phyloP scores from a whole-genome alignment of 2,888 invertebrate species.

The Pristionchus arcanus region DNA sequence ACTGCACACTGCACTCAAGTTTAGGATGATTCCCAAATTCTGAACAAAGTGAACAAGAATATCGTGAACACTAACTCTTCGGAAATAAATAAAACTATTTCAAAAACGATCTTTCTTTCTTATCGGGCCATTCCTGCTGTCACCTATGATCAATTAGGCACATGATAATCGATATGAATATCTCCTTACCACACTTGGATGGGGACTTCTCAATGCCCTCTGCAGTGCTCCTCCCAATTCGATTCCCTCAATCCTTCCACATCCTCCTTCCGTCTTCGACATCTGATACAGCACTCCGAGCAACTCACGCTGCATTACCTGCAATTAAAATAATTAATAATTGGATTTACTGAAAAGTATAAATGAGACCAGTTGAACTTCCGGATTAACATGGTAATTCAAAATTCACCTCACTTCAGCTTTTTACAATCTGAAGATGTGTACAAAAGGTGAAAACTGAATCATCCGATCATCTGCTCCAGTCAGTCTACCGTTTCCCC shows the following conservation, averaged over 20 bases:
- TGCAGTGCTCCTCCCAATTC: neutral
- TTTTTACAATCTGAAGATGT: too few relatives aligned
- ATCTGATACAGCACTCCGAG: constrained; percentile 77
- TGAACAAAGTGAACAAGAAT: too few relatives aligned
- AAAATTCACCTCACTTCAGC: too few relatives aligned
- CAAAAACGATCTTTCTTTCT: too few relatives aligned
- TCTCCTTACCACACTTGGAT: constrained; percentile 40
- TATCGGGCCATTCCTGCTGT: too few relatives aligned
- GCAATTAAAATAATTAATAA: neutral
- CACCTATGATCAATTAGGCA: too few relatives aligned
- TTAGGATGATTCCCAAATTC: too few relatives aligned
- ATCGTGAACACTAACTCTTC: too few relatives aligned
- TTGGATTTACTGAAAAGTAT: neutral
- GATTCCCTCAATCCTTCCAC: constrained; percentile 50
- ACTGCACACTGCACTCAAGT: too few relatives aligned
- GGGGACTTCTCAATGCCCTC: constrained; percentile 45
- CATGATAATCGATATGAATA: too few relatives aligned
- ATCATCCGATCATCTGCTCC: neutral
- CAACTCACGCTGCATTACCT: constrained; percentile 76
- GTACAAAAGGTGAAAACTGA: too few relatives aligned
- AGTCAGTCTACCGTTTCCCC: neutral
- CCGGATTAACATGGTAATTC: neutral
- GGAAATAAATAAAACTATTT: too few relatives aligned
- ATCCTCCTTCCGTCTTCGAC: constrained; percentile 74
- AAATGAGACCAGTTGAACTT: neutral